Evolutionary conservation across 2,113 vertebrate genomes (phyloP).

Genomic region (Nansenia antarctica): DNA sequence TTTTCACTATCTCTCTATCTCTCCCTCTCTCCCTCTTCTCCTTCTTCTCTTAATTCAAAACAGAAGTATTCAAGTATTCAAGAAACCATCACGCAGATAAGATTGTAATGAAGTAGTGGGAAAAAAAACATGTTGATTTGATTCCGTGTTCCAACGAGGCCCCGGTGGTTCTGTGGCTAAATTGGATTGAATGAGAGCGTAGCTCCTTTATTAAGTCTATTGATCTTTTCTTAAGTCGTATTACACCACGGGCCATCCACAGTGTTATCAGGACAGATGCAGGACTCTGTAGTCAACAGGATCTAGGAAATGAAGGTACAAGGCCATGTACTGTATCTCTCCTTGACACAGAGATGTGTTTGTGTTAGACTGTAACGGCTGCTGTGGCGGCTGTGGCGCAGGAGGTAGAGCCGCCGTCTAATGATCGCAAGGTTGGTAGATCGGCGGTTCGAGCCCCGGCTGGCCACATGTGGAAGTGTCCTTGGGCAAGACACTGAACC

Average conservation of each 20-base stretch:
- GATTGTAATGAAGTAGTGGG: not conserved
- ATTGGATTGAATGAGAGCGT: conserved; percentile 4
- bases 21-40: conserved; percentile 2
- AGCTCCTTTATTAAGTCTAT: conserved; percentile 24
- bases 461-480: too few relatives aligned
- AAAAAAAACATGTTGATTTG: conserved; percentile 9
- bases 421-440: too few relatives aligned
- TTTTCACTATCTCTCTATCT: not conserved
- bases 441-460: too few relatives aligned
- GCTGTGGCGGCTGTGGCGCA: too few relatives aligned
- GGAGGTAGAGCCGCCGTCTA: too few relatives aligned
- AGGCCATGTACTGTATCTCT: too few relatives aligned
- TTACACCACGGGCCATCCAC: conserved; percentile 17
- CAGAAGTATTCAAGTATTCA: too few relatives aligned
- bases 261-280: conserved; percentile 3
- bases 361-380: conserved; percentile 36
- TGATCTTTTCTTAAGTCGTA: conserved; percentile 6
- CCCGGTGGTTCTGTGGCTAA: conserved; percentile 9
- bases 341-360: too few relatives aligned
- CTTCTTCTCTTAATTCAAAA: not conserved
- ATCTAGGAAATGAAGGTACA: too few relatives aligned
- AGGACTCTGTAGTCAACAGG: too few relatives aligned
- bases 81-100: not conserved
- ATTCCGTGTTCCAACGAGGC: not conserved
- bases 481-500: too few relatives aligned